Evolutionary conservation across 1,140 invertebrate genomes (phyloP).

Genomic region (Hyphantria cunea): DNA sequence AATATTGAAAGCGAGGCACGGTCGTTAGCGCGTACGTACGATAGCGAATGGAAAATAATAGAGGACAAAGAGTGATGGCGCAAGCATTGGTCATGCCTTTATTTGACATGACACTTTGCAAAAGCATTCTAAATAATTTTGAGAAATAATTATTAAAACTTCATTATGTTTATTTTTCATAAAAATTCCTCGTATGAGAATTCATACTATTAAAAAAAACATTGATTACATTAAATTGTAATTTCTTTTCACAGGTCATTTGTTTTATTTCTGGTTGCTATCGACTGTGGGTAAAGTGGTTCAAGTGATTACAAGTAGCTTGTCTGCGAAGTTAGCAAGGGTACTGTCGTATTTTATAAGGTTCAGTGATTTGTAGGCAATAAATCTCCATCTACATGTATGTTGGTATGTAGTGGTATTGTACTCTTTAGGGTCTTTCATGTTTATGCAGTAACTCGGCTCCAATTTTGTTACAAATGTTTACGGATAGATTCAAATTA

Average conservation of each 20-base stretch:
- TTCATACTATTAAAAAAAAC: no score
- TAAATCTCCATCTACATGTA: background rate
- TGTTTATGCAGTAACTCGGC: background rate
- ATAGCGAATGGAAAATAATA: conserved; percentile 35
- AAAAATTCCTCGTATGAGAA: no score
- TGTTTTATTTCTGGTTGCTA: no score
- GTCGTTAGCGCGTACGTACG: conserved; percentile 26
- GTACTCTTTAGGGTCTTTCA: conserved; percentile 1
- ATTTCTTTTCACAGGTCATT: no score
- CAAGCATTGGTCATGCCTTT: conserved; percentile 15
- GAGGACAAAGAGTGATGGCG: background rate
- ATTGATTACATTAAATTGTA: no score
- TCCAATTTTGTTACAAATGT: conserved; percentile 1
- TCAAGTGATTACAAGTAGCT: background rate
- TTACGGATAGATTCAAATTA: background rate
- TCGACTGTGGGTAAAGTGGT: background rate
- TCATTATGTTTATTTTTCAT: no score
- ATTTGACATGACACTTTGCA: background rate
- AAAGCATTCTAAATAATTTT: no score
- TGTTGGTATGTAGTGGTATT: background rate
- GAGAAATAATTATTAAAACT: no score
- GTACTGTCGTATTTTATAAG: background rate
- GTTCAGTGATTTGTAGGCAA: background rate
- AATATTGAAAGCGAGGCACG: conserved; percentile 27
- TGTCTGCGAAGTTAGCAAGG: background rate